Conservation (phyloP, 2,888 invertebrate species). For the Agrenia bidenticulata region DNA sequence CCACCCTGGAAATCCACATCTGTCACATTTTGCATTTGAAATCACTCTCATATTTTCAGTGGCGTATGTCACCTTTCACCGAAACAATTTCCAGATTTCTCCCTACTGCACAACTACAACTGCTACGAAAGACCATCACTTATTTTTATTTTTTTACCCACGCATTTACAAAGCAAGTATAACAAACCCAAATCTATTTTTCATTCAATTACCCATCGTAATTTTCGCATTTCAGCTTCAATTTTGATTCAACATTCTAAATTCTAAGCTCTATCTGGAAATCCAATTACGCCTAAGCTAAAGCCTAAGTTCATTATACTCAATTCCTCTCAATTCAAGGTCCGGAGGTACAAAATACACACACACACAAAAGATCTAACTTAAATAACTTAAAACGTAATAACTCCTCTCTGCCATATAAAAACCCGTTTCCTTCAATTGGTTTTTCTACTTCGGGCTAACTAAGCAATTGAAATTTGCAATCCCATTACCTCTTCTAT, state of each 20-base stretch:
- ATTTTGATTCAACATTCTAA: slow-evolving; percentile 18
- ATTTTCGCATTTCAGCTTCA: slow-evolving; percentile 22
- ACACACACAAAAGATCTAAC: no score
- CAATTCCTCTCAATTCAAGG: no score
- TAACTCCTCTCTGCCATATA: no score
- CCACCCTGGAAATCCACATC: slow-evolving; percentile 52
- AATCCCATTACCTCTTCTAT: no score
- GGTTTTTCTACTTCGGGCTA: slow-evolving; percentile 9
- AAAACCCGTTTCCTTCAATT: background rate
- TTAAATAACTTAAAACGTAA: no score
- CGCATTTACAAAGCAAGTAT: background rate
- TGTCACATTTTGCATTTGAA: slow-evolving; percentile 41
- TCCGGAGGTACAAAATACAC: no score
- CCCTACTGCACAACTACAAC: background rate
- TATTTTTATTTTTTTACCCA: no score
- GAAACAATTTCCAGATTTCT: background rate
- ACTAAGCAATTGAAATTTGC: background rate
- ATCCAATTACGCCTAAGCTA: no score
- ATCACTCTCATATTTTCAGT: background rate
- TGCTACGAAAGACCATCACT: no score
- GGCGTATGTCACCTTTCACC: background rate
- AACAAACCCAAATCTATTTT: slow-evolving; percentile 20
- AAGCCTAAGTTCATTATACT: no score
- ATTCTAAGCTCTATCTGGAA: no score
- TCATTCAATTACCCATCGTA: slow-evolving; percentile 31